Evolutionary conservation across 2,888 invertebrate species (phyloP), one percentile per base, ranked within the genome.

Genomic region (Bellardia pandia): DNA sequence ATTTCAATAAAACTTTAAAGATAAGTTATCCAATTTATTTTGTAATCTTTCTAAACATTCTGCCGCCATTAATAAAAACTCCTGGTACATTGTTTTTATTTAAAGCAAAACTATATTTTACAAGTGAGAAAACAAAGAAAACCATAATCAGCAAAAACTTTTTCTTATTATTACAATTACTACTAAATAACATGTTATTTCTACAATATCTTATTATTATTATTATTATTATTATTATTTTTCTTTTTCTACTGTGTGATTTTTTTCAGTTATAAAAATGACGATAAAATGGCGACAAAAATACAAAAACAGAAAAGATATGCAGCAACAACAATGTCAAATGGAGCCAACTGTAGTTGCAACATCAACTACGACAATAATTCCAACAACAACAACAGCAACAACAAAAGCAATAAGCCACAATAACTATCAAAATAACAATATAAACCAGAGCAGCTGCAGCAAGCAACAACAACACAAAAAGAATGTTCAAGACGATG

Each of bases 281-380:
- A 91, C 92, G 90, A 90, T 91, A 87, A 93, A 92, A 93, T 93
- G 93, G 93, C 91, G 93, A 86, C 92, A 92, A 88, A 93, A 93
- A 92, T 91, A 90, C 90, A 91, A 93, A 91, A 92, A 90, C 90
- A 91, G 91, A 90, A 90, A 92, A 90, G 89, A 89, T 89, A 79
- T 84, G 79, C 74, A 45, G 11, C 74, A 74, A 23, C 80, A 48
- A 81, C 80, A 64, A 85, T 33, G 53, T 86, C 88, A 69, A 84
- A 72, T 88, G 86, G 75, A 86, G 85, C 86, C 88, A 88, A 88
- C 74, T 33, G 51, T 30, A 86, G 33, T n/a, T 40, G 60, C 33
- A 56, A 64, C 82, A 86, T 30, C 75, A 85, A 75, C 58, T 53
- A 14, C 16, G 74, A 23, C 81, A 85, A 75, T 64, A 69, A 13